Base-by-base conservation (phyloP, 2,113 vertebrate genomes). In the Xiphophorus couchianus region DNA sequence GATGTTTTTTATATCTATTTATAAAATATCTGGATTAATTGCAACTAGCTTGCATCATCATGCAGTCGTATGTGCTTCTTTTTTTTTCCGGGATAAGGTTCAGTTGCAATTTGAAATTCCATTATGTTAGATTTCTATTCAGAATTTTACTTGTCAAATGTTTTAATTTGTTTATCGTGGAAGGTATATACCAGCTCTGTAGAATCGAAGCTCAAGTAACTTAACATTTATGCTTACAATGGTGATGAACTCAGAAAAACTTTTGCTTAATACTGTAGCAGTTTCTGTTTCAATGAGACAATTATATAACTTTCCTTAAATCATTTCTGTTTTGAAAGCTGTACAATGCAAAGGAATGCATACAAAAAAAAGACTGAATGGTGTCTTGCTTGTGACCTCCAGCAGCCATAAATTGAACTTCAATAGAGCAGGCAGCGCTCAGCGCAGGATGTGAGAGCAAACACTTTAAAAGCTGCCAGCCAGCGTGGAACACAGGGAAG, bases 361-460 rank as follows among this genome's bases (percentile, higher is more conserved):
- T 64, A 44, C 27, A 77, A 39, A 73, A 77, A 83, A 68, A 77
- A 39, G 61, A 44, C 66, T 77, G 69, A 62, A 72, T 48, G 39
- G 72, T 78, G 81, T 89, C 81, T 76, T 84, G 81, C 63, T 69
- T 71, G 72, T 89, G 81, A 92, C 86, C 85, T 84, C 83, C 66
- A 65, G 65, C 61, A 35, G 69, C 31, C 71, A 71, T 93, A 90
- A 93, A 89, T 80, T 75, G 54, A 75, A 91, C 91, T 90, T 91
- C 83, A 92, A 92, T 86, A 85, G 85, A 69, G 22, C 79, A 76
- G 79, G 83, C 81, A 66, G 72, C 77, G 78, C 82, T 73, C 84
- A 75, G 88, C 92, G 91, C 92, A 93, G 92, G 92, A 94, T 93
- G 93, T 93, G 86, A 93, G 89, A 81, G 84, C 69, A 27, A 91